Evolutionary conservation across 2,797 vertebrate species (phyloP).

Genomic region (Toxotes lorentzi): DNA sequence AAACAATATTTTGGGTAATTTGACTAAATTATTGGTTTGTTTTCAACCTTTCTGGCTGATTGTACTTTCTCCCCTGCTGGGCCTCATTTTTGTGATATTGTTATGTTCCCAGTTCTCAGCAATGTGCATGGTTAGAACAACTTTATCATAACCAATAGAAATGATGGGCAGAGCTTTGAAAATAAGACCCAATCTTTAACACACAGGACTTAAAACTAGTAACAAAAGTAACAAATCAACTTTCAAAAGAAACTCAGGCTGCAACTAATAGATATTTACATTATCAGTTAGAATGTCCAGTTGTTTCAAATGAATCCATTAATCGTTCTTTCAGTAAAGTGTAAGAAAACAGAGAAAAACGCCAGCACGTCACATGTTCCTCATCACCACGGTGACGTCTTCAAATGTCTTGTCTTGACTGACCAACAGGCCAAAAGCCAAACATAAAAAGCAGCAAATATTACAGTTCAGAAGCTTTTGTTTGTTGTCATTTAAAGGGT

Average conservation of each 20-base stretch:
- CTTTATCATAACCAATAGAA: background rate
- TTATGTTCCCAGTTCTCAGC: background rate
- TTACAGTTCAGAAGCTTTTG: background rate
- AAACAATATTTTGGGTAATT: background rate
- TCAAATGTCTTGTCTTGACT: background rate
- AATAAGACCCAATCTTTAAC: background rate
- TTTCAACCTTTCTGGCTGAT: background rate
- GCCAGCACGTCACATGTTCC: background rate
- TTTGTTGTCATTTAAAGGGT: background rate
- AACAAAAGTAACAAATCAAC: background rate
- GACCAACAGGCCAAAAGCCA: background rate
- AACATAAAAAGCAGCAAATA: background rate
- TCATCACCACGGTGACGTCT: background rate
- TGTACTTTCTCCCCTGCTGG: background rate
- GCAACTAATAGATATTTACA: background rate
- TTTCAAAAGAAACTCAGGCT: background rate
- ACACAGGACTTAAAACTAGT: background rate
- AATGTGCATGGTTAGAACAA: background rate
- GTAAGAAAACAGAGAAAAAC: background rate
- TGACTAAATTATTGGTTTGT: background rate
- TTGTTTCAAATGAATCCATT: background rate
- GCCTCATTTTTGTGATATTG: background rate
- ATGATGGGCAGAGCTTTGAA: background rate
- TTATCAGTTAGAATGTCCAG: background rate
- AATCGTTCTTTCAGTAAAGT: background rate